These are phyloP conservation scores for Drosophila algonquin DNA, from an alignment of 2,888 invertebrate genomes.

Conservation along the genomic window DNA sequence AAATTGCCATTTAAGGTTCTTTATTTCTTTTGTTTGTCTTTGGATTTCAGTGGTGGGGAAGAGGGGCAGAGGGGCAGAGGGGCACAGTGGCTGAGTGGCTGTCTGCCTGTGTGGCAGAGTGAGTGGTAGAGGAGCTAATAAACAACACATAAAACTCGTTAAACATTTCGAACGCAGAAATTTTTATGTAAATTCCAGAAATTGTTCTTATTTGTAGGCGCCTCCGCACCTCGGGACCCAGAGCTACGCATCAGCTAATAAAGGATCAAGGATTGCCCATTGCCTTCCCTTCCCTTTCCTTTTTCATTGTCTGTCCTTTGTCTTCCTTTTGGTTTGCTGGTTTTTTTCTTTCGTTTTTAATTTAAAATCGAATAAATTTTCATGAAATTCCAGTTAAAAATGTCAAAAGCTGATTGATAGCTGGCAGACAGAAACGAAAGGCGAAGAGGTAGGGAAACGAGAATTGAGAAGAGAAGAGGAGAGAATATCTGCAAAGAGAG, in stretches of 20 bases:
- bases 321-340: not conserved
- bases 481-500: constrained; percentile 6
- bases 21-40: constrained; percentile 66
- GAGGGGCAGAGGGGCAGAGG: not conserved
- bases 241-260: constrained; percentile 24
- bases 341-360: constrained; percentile 56
- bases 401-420: constrained; percentile 82
- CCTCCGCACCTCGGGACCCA: constrained; percentile 9
- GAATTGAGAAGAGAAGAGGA: not conserved
- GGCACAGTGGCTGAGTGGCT: not conserved
- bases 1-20: constrained; percentile 75
- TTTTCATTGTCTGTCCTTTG: constrained; percentile 2
- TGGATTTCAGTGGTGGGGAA: constrained; percentile 8
- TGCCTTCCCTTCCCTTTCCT: not conserved
- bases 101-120: not conserved
- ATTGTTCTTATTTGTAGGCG: constrained; percentile 61
- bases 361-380: constrained; percentile 80
- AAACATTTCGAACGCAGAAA: constrained; percentile 51
- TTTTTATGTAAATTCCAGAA: constrained; percentile 78
- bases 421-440: constrained; percentile 61
- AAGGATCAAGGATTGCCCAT: constrained; percentile 52
- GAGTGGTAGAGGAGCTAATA: constrained; percentile 44
- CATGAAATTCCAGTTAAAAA: constrained; percentile 80
- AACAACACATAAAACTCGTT: constrained; percentile 60
- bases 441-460: constrained; percentile 7